These are phyloP conservation scores for Myrmecophaga tridactyla DNA, from an alignment of 2,113 vertebrate species.

Conservation along the genomic window DNA sequence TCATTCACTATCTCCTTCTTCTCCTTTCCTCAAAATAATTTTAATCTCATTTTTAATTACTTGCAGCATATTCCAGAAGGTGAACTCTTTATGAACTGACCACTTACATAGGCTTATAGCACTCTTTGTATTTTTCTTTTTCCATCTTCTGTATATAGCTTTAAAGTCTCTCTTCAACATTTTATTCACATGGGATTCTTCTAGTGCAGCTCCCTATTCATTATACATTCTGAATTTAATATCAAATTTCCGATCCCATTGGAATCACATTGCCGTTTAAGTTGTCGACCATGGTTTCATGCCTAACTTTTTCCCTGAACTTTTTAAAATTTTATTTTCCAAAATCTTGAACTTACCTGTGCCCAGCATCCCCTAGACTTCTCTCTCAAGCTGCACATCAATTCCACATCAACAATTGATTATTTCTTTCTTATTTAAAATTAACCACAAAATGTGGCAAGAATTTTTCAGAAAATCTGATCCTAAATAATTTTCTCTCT, in stretches of 20 bases:
- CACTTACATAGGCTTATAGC: neutral
- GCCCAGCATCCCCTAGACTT: neutral
- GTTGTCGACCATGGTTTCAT: neutral
- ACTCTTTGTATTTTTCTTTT: neutral
- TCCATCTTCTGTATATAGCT: neutral
- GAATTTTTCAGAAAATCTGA: conserved; percentile 14
- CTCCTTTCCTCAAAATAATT: neutral
- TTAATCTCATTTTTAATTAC: neutral
- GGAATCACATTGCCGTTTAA: neutral
- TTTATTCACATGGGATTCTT: neutral
- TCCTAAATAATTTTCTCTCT: conserved; percentile 3
- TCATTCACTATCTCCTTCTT: neutral
- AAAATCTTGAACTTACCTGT: neutral
- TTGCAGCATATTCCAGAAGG: neutral
- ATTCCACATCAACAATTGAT: conserved; percentile 36
- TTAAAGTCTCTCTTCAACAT: neutral
- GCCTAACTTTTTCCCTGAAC: neutral
- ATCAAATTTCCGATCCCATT: neutral
- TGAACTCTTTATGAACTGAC: neutral
- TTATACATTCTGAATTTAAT: neutral
- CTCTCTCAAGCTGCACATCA: neutral
- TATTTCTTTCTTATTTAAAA: conserved; percentile 37
- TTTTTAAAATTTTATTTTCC: neutral
- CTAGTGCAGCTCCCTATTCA: neutral
- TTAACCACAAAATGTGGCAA: conserved; percentile 40